These are phyloP conservation scores for Sinocyclocheilus anophthalmus DNA, from an alignment of 2,113 vertebrate genomes.

Conservation along the genomic window DNA sequence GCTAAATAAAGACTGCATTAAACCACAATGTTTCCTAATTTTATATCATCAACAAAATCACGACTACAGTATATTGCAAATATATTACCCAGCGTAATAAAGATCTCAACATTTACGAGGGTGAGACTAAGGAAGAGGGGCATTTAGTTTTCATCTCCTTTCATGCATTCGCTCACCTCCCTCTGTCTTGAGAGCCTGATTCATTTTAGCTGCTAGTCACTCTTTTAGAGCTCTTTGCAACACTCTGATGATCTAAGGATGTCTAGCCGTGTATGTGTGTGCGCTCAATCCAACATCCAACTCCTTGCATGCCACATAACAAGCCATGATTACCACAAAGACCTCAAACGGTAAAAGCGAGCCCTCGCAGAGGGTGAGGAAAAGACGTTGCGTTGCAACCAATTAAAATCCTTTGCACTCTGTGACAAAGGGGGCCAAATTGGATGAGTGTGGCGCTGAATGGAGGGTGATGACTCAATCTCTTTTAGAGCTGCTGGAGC, in stretches of 20 bases:
- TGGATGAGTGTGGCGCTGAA: constrained; percentile 70
- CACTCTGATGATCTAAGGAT: constrained; percentile 52
- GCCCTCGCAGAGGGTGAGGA: constrained; percentile 7
- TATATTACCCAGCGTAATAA: constrained; percentile 14
- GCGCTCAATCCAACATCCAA: background rate
- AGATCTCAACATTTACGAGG: constrained; percentile 46
- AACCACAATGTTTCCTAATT: background rate
- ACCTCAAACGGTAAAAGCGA: background rate
- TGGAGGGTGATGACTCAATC: constrained; percentile 77
- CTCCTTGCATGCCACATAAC: constrained; percentile 8
- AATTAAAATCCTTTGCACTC: constrained; percentile 75
- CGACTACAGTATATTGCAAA: background rate
- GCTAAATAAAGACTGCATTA: constrained; percentile 12
- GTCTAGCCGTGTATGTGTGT: constrained; percentile 6
- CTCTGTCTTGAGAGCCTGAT: background rate
- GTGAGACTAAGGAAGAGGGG: constrained; percentile 16
- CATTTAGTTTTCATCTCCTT: background rate
- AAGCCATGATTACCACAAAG: constrained; percentile 24
- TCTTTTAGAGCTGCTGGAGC: constrained; percentile 65
- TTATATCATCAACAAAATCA: background rate
- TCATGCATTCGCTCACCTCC: background rate
- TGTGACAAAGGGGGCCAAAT: constrained; percentile 72
- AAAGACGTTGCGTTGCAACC: constrained; percentile 56
- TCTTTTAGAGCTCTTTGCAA: constrained; percentile 16
- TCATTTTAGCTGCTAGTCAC: background rate